Conservation (phyloP, 2,888 invertebrate genomes). For the Thymelicus lineola region DNA sequence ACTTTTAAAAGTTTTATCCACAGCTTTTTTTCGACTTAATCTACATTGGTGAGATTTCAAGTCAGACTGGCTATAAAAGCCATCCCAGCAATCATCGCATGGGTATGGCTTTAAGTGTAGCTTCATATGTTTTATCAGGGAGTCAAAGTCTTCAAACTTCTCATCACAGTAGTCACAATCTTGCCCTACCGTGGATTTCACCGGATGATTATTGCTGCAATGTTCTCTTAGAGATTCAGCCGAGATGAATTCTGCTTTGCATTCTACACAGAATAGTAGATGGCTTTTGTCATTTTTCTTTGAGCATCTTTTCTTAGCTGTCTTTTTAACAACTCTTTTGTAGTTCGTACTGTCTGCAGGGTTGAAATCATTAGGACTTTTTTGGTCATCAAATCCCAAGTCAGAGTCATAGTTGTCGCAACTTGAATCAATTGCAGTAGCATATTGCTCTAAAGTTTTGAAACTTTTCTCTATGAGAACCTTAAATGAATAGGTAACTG, state of each 20-base stretch:
- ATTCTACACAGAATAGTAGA: slow-evolving; percentile 73
- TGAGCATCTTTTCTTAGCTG: slow-evolving; percentile 24
- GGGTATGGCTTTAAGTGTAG: slow-evolving; percentile 71
- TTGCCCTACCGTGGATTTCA: slow-evolving; percentile 64
- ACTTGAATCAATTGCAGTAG: slow-evolving; percentile 50
- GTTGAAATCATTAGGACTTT: slow-evolving; percentile 39
- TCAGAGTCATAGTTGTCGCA: slow-evolving; percentile 61
- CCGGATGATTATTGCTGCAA: slow-evolving; percentile 65
- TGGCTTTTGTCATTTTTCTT: slow-evolving; percentile 43
- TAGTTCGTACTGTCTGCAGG: slow-evolving; percentile 31
- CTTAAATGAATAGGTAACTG: slow-evolving; percentile 78
- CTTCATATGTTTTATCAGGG: slow-evolving; percentile 72
- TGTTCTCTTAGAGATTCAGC: slow-evolving; percentile 63
- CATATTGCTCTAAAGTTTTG: slow-evolving; percentile 58
- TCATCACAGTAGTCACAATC: slow-evolving; percentile 79
- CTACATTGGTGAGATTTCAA: slow-evolving; percentile 65
- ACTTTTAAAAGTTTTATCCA: slow-evolving; percentile 55
- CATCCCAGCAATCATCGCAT: slow-evolving; percentile 79
- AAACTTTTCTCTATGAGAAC: slow-evolving; percentile 67
- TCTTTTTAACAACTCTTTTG: slow-evolving; percentile 42
- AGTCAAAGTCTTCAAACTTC: slow-evolving; percentile 75
- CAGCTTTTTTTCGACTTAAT: slow-evolving; percentile 57
- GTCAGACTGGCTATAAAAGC: slow-evolving; percentile 63
- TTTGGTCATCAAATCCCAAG: slow-evolving; percentile 61
- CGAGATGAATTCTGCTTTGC: slow-evolving; percentile 68